These are phyloP conservation scores for Thera obeliscata DNA, from an alignment of 2,888 invertebrate species.

Conservation along the genomic window DNA sequence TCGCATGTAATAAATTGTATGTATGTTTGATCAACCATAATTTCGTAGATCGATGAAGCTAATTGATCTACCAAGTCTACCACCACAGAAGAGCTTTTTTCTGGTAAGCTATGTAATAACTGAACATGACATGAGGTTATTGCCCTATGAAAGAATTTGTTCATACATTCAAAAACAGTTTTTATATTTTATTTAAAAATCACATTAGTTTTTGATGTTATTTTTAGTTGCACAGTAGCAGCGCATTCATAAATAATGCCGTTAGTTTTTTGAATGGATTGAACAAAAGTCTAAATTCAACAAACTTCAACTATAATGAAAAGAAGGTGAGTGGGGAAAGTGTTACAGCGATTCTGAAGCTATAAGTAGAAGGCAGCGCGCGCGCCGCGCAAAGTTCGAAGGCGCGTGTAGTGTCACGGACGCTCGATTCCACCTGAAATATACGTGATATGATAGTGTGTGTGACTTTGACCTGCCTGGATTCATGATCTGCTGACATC, in stretches of 20 bases:
- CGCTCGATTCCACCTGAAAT: slow-evolving; percentile 40
- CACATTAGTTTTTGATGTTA: no score
- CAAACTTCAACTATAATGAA: slow-evolving; percentile 47
- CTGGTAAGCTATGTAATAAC: no score
- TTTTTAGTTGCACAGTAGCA: background rate
- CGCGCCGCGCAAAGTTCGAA: slow-evolving; percentile 67
- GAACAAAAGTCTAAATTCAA: slow-evolving; percentile 52
- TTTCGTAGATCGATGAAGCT: no score
- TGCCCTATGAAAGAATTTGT: no score
- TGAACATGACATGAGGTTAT: no score
- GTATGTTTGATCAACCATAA: no score
- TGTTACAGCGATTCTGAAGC: slow-evolving; percentile 70
- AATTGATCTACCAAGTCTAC: no score
- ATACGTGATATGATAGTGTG: slow-evolving; percentile 46
- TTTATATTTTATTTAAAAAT: no score
- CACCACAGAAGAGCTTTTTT: no score
- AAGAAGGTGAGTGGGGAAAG: slow-evolving; percentile 76
- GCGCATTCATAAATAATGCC: slow-evolving; percentile 1
- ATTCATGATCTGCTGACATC: slow-evolving; percentile 28
- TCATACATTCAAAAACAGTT: no score
- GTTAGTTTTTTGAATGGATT: slow-evolving; percentile 15
- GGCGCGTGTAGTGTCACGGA: slow-evolving; percentile 59
- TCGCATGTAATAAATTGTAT: no score
- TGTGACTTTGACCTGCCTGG: slow-evolving; percentile 40
- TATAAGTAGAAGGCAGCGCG: slow-evolving; percentile 74